Base-by-base conservation (phyloP, 2,888 invertebrate species). In the Macrosoma leucophasiata region DNA sequence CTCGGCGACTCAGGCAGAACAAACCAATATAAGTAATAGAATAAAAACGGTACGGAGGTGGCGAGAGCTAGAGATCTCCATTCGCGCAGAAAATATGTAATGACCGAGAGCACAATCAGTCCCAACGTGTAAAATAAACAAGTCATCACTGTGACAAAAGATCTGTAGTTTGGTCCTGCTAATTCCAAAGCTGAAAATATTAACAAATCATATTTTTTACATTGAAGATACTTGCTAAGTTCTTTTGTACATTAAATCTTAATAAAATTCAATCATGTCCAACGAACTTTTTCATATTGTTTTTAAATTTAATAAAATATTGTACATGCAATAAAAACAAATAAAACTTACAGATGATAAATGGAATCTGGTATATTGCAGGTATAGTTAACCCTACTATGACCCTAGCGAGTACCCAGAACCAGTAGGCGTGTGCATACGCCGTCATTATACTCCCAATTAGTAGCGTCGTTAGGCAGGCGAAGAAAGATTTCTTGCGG, bases 341-440 rank as follows among this genome's bases (percentile, higher is more conserved):
- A n/a, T n/a, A n/a, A n/a, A 58, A 86, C 91, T 88, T 79, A 96
- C 96, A 94, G 58, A 97, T 95, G 39, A 96, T 96, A 65, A 96
- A 96, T 1, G 97, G 96, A 70, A 96, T 96, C 78, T 96, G 95
- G 71, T 96, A 96, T 21, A 96, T 90, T 1, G 96, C 96, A 3
- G 96, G 96, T 55, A 96, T 93, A 0, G 96, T 95, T 4, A 95
- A 75, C 2, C 97, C 97, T n/a, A 96, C 95, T 27, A 95, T 84
- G 10, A 91, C 84, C 43, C 96, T 86, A 53, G 93, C 93, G 2
- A 88, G 77, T 1, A 93, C 90, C 94, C 96, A 96, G 44, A 88
- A 87, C 91, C 92, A 92, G 65, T 93, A 95, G 57, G 90, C 87
- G 24, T 87, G 87, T 14, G 95, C 90, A 31, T 91, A 85, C 2